Evolutionary conservation across 1,140 invertebrate genomes (phyloP).

Genomic region (Lordiphosa collinella): DNA sequence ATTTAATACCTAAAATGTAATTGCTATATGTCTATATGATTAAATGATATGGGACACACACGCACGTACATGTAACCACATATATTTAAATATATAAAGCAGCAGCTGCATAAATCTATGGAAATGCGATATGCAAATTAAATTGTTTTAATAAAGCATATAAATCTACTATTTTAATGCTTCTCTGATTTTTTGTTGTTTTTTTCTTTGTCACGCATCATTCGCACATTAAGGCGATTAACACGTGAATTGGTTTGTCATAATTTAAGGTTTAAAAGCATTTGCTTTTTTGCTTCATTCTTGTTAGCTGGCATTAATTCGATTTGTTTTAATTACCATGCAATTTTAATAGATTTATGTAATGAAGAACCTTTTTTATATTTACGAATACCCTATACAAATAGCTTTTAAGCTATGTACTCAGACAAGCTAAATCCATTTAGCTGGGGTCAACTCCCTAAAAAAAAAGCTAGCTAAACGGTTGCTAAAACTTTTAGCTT

Average conservation of each 20-base stretch:
- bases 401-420: no score
- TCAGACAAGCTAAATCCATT: no score
- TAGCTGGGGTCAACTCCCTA: no score
- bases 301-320: conserved; percentile 4
- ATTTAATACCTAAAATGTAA: conserved; percentile 64
- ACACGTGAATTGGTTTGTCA: conserved; percentile 13
- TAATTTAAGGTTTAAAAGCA: conserved; percentile 15
- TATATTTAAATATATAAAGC: neutral
- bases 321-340: conserved; percentile 38
- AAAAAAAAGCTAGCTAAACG: no score
- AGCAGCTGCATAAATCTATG: conserved; percentile 16
- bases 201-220: conserved; percentile 15
- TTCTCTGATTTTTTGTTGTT: conserved; percentile 2
- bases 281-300: neutral
- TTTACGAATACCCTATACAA: no score
- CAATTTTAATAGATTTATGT: conserved; percentile 37
- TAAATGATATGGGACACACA: conserved; percentile 43
- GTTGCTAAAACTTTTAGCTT: no score
- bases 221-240: conserved; percentile 49
- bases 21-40: conserved; percentile 61
- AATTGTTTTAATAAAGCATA: conserved; percentile 51
- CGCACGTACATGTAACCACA: conserved; percentile 7
- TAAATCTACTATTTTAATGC: conserved; percentile 36
- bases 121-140: conserved; percentile 52
- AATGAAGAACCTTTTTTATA: no score